Evolutionary conservation across 2,888 invertebrate genomes (phyloP).

Genomic region (Zygogramma bicolorata): DNA sequence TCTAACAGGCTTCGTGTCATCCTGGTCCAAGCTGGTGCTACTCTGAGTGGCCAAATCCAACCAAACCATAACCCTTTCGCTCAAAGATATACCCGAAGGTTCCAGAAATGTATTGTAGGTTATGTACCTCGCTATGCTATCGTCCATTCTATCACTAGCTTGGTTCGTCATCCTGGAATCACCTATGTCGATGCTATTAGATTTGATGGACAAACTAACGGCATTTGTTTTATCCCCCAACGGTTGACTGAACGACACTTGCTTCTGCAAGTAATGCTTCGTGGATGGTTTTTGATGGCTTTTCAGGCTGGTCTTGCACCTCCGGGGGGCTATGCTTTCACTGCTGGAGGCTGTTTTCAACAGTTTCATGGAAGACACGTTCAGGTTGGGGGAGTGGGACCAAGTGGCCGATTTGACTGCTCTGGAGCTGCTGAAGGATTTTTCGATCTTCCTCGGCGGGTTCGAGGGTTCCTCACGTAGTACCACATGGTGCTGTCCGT

Average conservation of each 20-base stretch:
- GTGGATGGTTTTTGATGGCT: not conserved
- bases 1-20: constrained; percentile 13
- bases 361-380: constrained; percentile 56
- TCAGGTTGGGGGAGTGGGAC: constrained; percentile 40
- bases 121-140: constrained; percentile 24
- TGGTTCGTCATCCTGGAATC: not conserved
- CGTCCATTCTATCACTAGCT: constrained; percentile 5
- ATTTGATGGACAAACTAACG: constrained; percentile 40
- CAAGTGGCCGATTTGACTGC: constrained; percentile 39
- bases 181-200: constrained; percentile 40
- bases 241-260: constrained; percentile 2
- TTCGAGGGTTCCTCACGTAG: constrained; percentile 57
- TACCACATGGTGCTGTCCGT: constrained; percentile 77
- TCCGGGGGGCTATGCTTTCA: not conserved
- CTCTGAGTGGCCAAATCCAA: constrained; percentile 75
- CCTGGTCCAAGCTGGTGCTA: constrained; percentile 24
- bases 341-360: constrained; percentile 35
- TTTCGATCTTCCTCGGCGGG: constrained; percentile 16
- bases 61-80: constrained; percentile 85
- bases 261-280: not conserved
- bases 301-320: constrained; percentile 33
- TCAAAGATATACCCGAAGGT: constrained; percentile 65
- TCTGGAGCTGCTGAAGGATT: constrained; percentile 17
- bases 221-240: not conserved
- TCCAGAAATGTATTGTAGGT: constrained; percentile 32